phyloP scores from a whole-genome alignment of 2,797 vertebrate genomes.

The Urosaurus nigricauda region DNA sequence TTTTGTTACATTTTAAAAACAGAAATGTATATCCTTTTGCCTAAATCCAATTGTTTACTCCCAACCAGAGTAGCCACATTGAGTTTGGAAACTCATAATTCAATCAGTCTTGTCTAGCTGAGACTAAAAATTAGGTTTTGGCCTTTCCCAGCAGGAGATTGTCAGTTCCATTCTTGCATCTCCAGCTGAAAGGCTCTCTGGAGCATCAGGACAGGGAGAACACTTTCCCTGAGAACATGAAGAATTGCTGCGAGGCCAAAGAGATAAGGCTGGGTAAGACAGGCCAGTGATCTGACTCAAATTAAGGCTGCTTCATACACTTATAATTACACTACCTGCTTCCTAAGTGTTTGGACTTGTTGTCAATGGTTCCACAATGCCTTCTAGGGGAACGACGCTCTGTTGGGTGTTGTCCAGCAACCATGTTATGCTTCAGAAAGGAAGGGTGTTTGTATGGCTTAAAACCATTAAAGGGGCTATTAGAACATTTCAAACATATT shows the following conservation, averaged over 20 bases:
- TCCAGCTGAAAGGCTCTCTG: neutral
- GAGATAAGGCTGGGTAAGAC: neutral
- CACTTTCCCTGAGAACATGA: neutral
- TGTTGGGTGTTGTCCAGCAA: constrained; percentile 78
- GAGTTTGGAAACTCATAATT: too few species aligned
- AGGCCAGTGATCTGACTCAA: neutral
- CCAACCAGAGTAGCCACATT: too few species aligned
- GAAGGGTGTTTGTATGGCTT: constrained; percentile 64
- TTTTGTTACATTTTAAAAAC: too few species aligned
- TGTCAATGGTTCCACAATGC: constrained; percentile 54
- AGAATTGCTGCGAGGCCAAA: neutral
- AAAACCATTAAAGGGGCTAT: constrained; percentile 61
- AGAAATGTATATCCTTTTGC: too few species aligned
- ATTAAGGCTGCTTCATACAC: constrained; percentile 51
- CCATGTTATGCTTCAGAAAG: constrained; percentile 55
- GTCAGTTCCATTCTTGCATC: neutral
- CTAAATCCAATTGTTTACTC: too few species aligned
- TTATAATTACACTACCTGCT: constrained; percentile 60
- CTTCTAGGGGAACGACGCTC: constrained; percentile 49
- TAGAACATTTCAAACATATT: constrained; percentile 76
- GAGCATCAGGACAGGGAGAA: neutral
- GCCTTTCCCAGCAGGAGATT: neutral
- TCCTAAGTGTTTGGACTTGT: constrained; percentile 58
- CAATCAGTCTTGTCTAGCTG: too few species aligned
- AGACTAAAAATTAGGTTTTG: too few species aligned